phyloP scores from a whole-genome alignment of 1,140 invertebrate species.

The Penaeus japonicus region DNA sequence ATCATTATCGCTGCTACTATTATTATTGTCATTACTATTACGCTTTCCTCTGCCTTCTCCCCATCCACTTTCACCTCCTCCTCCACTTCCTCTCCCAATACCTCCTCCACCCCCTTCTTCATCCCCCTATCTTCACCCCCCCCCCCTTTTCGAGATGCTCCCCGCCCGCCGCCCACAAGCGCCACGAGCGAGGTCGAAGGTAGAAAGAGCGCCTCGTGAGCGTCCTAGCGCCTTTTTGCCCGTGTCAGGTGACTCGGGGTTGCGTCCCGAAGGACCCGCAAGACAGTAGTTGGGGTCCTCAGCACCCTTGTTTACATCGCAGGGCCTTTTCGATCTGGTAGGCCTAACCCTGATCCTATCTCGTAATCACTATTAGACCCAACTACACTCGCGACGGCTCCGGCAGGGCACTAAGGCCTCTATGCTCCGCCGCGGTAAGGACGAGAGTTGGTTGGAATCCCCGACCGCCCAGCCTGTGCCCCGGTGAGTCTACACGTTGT shows the following conservation, averaged over 20 bases:
- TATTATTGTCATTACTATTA: no score
- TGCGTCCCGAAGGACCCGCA: not conserved
- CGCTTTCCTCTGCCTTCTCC: no score
- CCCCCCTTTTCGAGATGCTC: not conserved
- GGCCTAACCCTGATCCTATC: slow-evolving; percentile 17
- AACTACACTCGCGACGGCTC: not conserved
- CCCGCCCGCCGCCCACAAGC: not conserved
- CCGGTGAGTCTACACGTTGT: not conserved
- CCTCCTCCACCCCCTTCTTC: no score
- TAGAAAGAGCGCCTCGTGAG: not conserved
- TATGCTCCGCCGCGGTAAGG: not conserved
- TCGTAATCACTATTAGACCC: slow-evolving; percentile 6
- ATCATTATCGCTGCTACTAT: no score
- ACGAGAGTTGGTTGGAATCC: not conserved
- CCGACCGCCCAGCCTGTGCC: not conserved
- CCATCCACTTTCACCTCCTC: no score
- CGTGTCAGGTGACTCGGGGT: not conserved
- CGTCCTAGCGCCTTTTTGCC: not conserved
- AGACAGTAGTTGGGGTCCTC: not conserved
- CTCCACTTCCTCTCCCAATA: no score
- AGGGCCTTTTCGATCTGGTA: not conserved
- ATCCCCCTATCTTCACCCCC: not conserved
- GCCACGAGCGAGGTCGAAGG: no score
- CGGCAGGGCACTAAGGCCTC: not conserved
- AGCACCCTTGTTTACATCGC: slow-evolving; percentile 14